These are phyloP conservation scores for Dendroctonus ponderosae DNA, from an alignment of 1,140 invertebrate genomes.

Conservation along the genomic window DNA sequence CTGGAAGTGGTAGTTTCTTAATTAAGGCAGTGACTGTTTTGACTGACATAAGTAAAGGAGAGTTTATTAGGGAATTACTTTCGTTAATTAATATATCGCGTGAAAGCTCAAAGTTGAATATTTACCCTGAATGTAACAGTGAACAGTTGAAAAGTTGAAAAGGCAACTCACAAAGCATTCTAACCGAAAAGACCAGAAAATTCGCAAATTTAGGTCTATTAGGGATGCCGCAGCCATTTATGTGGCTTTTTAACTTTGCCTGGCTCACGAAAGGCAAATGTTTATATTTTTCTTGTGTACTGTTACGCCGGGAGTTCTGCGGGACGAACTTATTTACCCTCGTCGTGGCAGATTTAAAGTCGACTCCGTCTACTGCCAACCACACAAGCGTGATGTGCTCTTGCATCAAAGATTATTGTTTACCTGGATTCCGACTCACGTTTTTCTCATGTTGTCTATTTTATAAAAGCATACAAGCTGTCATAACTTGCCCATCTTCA, in stretches of 20 bases:
- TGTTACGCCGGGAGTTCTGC: constrained; percentile 12
- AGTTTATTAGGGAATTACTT: too few relatives aligned
- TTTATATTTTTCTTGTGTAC: constrained; percentile 26
- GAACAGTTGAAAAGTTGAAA: too few relatives aligned
- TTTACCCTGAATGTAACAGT: too few relatives aligned
- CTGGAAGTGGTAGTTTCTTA: too few relatives aligned
- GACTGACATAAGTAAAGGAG: too few relatives aligned
- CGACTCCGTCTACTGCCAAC: not conserved
- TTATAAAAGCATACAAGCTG: not conserved
- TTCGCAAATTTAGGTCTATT: constrained; percentile 18
- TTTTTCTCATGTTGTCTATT: not conserved
- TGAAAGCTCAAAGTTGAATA: too few relatives aligned
- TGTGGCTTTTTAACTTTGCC: constrained; percentile 22
- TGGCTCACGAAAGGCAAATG: constrained; percentile 20
- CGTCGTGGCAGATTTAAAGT: constrained; percentile 7
- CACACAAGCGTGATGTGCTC: constrained; percentile 11
- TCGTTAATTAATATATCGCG: too few relatives aligned
- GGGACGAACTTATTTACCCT: constrained; percentile 14
- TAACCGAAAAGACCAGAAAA: constrained; percentile 1
- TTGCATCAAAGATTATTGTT: constrained; percentile 8
- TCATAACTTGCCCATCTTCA: too few relatives aligned
- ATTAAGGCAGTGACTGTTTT: too few relatives aligned
- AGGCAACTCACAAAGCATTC: too few relatives aligned
- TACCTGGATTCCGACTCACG: constrained; percentile 1
- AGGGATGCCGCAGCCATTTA: constrained; percentile 17